phyloP scores from a whole-genome alignment of 2,113 vertebrate species.

The Ceyx margarethae region DNA sequence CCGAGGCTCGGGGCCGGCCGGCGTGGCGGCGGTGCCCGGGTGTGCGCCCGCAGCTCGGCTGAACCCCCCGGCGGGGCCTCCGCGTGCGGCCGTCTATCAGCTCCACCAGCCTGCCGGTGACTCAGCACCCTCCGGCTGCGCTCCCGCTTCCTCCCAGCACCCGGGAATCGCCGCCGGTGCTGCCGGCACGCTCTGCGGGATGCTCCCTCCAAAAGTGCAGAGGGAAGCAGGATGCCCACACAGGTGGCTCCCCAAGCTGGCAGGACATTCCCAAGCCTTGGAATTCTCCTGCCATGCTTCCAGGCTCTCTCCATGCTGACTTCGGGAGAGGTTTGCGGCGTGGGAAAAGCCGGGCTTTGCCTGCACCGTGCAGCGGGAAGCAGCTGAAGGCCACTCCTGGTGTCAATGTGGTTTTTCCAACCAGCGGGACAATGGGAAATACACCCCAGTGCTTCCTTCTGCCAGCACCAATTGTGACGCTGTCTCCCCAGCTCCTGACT shows the following conservation, averaged over 20 bases:
- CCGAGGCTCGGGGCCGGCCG: not conserved
- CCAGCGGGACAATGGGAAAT: not conserved
- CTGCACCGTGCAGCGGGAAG: not conserved
- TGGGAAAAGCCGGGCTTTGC: not conserved
- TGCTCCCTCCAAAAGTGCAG: not conserved
- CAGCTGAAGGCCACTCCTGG: not conserved
- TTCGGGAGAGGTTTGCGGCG: not conserved
- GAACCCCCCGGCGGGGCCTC: constrained; percentile 51
- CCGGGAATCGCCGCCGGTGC: not conserved
- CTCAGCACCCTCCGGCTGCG: constrained; percentile 79
- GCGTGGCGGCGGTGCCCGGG: not conserved
- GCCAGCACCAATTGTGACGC: not conserved
- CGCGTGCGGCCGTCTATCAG: constrained; percentile 67
- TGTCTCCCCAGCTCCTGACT: not conserved
- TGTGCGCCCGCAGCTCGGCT: not conserved
- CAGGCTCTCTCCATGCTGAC: accelerated
- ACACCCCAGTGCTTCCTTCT: not conserved
- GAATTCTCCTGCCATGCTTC: not conserved
- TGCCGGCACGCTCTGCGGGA: not conserved
- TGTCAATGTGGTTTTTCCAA: not conserved
- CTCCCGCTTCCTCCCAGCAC: constrained; percentile 63
- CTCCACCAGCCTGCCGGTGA: constrained; percentile 75
- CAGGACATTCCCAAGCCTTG: not conserved
- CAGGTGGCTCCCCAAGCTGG: not conserved
- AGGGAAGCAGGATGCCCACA: accelerated